phyloP scores from a whole-genome alignment of 2,888 invertebrate genomes.

The Chrysomela aeneicollis region DNA sequence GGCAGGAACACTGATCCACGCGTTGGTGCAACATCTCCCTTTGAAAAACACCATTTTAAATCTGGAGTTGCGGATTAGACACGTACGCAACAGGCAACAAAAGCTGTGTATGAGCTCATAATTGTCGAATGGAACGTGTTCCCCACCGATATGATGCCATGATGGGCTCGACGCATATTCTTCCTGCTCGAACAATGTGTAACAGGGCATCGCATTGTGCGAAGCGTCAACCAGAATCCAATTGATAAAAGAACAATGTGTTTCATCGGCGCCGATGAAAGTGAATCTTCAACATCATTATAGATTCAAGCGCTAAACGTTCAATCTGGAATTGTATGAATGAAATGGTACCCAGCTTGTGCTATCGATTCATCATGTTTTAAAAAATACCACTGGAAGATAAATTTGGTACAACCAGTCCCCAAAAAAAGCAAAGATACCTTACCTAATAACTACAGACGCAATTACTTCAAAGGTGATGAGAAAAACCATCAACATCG shows the following conservation, averaged over 20 bases:
- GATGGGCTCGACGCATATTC: not conserved
- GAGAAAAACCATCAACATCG: too few species aligned
- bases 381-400: too few species aligned
- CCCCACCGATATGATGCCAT: not conserved
- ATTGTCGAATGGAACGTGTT: not conserved
- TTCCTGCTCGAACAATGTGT: not conserved
- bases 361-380: too few species aligned
- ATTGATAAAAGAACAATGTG: not conserved
- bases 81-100: constrained; percentile 17
- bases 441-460: too few species aligned
- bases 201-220: not conserved
- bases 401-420: too few species aligned
- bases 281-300: constrained; percentile 7
- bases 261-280: too few species aligned
- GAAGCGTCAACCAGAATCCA: not conserved
- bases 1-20: constrained; percentile 8
- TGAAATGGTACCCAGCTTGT: too few species aligned
- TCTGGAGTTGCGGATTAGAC: constrained; percentile 10
- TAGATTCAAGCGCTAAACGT: too few species aligned
- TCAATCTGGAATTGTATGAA: too few species aligned
- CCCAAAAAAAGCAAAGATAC: too few species aligned
- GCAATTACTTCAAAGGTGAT: too few species aligned
- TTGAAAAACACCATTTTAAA: constrained; percentile 20
- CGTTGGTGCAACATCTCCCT: constrained; percentile 3
- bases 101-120: constrained; percentile 14